Conservation (phyloP, 2,888 invertebrate genomes). For the Apodemia hepburni region DNA sequence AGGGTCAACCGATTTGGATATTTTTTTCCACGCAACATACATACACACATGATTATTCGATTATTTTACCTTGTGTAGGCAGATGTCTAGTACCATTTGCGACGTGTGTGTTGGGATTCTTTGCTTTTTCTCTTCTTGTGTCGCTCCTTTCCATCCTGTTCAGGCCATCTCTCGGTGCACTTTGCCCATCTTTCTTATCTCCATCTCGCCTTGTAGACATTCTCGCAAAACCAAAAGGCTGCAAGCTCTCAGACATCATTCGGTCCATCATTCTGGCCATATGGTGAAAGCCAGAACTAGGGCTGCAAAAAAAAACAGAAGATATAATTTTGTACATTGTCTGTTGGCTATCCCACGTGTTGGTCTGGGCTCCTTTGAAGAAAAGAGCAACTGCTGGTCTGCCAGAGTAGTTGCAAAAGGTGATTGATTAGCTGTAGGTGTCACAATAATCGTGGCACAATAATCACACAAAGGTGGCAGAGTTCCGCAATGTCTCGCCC, state of each 20-base stretch:
- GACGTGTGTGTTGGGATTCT: slow-evolving; percentile 46
- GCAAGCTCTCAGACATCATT: slow-evolving; percentile 83
- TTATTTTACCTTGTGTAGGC: slow-evolving; percentile 59
- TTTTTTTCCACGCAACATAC: too few species aligned
- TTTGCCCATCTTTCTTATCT: slow-evolving; percentile 38
- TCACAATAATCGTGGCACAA: too few species aligned
- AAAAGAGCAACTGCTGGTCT: too few species aligned
- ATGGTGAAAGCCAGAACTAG: slow-evolving; percentile 82
- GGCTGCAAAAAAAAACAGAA: slow-evolving; percentile 50
- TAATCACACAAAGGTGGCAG: too few species aligned
- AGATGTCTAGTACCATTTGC: slow-evolving; percentile 63
- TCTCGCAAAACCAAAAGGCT: slow-evolving; percentile 83
- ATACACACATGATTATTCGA: too few species aligned
- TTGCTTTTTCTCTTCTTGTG: slow-evolving; percentile 45
- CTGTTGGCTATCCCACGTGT: too few species aligned
- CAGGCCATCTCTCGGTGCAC: slow-evolving; percentile 54
- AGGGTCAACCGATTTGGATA: too few species aligned
- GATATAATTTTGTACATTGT: too few species aligned
- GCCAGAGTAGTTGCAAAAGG: too few species aligned
- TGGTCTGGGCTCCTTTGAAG: too few species aligned
- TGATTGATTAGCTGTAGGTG: too few species aligned
- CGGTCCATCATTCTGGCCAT: slow-evolving; percentile 89
- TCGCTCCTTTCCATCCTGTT: slow-evolving; percentile 49
- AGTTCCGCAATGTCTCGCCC: too few species aligned
- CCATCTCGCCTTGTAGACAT: slow-evolving; percentile 77